Evolutionary conservation across 2,113 vertebrate species (phyloP).

Genomic region (Callocephalon fimbriatum): DNA sequence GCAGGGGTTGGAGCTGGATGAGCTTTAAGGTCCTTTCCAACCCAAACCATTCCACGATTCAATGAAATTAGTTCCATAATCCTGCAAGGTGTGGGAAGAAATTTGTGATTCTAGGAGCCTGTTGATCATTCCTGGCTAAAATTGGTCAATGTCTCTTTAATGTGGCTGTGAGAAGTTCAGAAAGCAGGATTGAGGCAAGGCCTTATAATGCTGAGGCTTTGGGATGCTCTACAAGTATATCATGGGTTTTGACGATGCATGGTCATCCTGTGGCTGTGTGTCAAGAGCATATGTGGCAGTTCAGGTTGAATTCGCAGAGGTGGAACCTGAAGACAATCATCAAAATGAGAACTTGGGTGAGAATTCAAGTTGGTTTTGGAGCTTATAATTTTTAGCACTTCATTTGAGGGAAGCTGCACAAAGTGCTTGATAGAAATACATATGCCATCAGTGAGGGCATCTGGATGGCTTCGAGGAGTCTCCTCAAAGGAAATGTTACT

Average conservation of each 20-base stretch:
- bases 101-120: not conserved
- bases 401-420: not conserved
- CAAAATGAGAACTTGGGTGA: not conserved
- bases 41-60: not conserved
- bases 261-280: not conserved
- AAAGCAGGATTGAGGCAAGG: not conserved
- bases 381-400: not conserved
- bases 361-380: not conserved
- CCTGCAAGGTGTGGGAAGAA: not conserved
- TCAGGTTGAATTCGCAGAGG: not conserved
- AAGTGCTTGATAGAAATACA: not conserved
- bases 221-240: not conserved
- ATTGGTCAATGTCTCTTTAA: not conserved
- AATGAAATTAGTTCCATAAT: not conserved
- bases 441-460: not conserved
- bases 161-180: not conserved
- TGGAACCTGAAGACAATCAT: not conserved
- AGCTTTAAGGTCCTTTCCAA: not conserved
- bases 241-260: not conserved
- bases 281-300: not conserved
- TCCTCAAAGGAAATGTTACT: not conserved
- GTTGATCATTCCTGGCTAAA: not conserved
- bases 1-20: not conserved
- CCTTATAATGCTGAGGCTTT: accelerated
- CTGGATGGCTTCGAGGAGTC: not conserved